Evolutionary conservation across 1,140 invertebrate species (phyloP), one percentile per base, ranked within the genome.

Genomic region (Caenorhabditis briggsae): DNA sequence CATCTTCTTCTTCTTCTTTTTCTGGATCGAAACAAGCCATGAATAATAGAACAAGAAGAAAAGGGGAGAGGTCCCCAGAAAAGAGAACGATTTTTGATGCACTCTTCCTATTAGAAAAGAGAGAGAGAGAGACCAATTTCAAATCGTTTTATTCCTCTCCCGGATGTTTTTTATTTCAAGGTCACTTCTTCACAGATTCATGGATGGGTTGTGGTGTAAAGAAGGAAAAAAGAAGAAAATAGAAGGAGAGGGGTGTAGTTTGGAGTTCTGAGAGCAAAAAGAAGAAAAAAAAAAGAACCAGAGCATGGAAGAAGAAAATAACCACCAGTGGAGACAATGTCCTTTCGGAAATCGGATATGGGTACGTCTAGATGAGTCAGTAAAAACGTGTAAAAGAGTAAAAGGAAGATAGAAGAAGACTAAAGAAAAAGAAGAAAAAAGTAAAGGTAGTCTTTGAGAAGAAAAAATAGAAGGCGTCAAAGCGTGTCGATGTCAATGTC

Each of bases 41-140:
- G 65, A 43, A 74, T 74, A 74, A 74, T 74, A 48, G 65, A 74
- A 74, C 46, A 46, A 46, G 20, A 65, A 41, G n/a, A 65, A 41
- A 14, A n/a, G 43, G 7, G 46, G 41, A 74, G 16, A n/a, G 18
- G n/a, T 5, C 7, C 5, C 33, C n/a, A 46, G 12, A 33, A 33
- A 33, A 33, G 33, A 33, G 33, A 46, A 48, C 12, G 65, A 25
- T 74, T 1, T 74, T 74, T 74, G 65, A n/a, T 74, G 65, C 65
- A 43, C n/a, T 74, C 65, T 14, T 53, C 16, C 50, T 53, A 14
- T 53, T n/a, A 5, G 1, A 18, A 41, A 74, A 48, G 46, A 74
- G 7, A 5, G 41, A 33, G 46, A 46, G 46, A 74, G n/a, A 46
- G 41, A 74, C 18, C 33, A 7, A 74, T 74, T 46, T 43, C 12